phyloP scores from a whole-genome alignment of 2,888 invertebrate species.

The Oithona nana region DNA sequence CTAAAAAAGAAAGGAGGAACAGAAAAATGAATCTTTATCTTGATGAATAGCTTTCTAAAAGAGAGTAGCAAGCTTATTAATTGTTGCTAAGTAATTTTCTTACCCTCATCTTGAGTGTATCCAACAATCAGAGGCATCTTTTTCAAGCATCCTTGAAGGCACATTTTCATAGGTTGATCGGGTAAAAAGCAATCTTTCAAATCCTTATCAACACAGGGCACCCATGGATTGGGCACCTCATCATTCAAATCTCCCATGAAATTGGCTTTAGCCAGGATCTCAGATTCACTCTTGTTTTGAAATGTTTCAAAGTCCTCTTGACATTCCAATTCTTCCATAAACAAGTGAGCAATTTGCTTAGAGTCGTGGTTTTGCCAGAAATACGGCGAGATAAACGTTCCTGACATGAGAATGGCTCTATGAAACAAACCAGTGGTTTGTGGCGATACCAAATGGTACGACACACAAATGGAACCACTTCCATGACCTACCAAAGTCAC shows the following conservation, averaged over 20 bases:
- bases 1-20: too few species aligned
- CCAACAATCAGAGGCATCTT: constrained; percentile 4
- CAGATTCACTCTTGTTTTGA: not conserved
- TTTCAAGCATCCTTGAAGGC: not conserved
- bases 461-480: not conserved
- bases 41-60: too few species aligned
- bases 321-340: not conserved
- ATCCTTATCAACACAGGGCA: not conserved
- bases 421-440: not conserved
- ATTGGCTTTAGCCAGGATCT: not conserved
- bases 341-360: not conserved
- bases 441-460: not conserved
- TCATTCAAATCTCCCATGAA: not conserved
- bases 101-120: not conserved
- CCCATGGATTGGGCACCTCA: constrained; percentile 5
- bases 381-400: not conserved
- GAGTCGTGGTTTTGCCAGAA: not conserved
- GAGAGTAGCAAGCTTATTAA: too few species aligned
- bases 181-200: not conserved
- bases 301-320: not conserved
- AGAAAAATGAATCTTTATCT: too few species aligned
- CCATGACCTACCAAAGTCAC: constrained; percentile 8
- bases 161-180: not conserved
- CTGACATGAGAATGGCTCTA: not conserved
- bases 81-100: not conserved